Percentiles rank a stretch among this genome's conserved stretches.
phyloP scores from a whole-genome alignment of 2,113 vertebrate species.

The Arenaria interpres region DNA sequence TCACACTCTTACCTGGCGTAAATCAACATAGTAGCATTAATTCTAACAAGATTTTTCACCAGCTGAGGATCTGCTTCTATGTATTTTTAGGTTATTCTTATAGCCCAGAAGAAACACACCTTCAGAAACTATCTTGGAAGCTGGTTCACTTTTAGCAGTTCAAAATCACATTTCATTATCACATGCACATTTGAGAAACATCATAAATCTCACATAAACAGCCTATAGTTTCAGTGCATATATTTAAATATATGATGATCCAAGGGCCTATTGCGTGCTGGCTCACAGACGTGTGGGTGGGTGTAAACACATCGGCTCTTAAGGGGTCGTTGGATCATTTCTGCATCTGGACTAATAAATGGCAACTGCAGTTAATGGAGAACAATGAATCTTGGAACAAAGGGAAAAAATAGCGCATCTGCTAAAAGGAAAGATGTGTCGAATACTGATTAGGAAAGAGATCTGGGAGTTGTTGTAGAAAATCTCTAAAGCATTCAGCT shows the following conservation, averaged over 20 bases:
- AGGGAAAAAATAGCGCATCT: slow-evolving; percentile 64
- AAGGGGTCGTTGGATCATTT: slow-evolving; percentile 9
- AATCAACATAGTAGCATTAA: slow-evolving; percentile 21
- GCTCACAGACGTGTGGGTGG: neutral
- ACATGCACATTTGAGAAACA: neutral
- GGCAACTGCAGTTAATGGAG: slow-evolving; percentile 58
- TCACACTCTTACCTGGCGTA: slow-evolving; percentile 43
- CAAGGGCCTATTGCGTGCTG: neutral
- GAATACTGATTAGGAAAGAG: slow-evolving; percentile 74
- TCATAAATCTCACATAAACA: slow-evolving; percentile 22
- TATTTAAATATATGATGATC: slow-evolving; percentile 22
- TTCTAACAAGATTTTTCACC: slow-evolving; percentile 6
- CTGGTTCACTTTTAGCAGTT: neutral
- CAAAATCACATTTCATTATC: neutral
- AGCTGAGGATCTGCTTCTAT: neutral
- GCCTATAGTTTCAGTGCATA: neutral
- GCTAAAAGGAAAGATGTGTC: slow-evolving; percentile 58
- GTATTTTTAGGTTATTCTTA: neutral
- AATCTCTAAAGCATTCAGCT: slow-evolving; percentile 72
- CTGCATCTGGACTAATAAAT: slow-evolving; percentile 64
- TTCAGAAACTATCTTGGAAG: neutral
- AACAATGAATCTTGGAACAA: slow-evolving; percentile 72
- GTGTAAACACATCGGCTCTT: neutral
- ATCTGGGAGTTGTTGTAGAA: slow-evolving; percentile 71
- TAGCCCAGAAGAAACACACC: neutral